Evolutionary conservation across 2,113 vertebrate species (phyloP).

Genomic region (Crotalus viridis): DNA sequence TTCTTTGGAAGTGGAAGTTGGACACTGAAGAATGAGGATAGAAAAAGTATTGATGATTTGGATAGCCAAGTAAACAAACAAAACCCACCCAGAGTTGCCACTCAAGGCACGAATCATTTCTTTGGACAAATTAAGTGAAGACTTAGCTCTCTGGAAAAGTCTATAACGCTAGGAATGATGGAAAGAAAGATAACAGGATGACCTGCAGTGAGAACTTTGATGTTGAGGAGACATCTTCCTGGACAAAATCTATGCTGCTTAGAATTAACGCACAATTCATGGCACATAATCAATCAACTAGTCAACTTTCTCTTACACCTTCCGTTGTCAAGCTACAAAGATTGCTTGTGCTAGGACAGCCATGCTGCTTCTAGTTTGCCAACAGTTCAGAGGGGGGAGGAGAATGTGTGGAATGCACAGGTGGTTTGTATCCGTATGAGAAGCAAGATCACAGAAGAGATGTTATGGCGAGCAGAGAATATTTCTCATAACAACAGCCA

Average conservation of each 20-base stretch:
- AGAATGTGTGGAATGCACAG: no score
- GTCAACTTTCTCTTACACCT: neutral
- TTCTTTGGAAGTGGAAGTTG: neutral
- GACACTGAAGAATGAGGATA: neutral
- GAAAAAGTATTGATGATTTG: neutral
- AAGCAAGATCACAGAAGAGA: no score
- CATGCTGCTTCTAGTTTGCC: no score
- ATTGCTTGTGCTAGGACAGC: no score
- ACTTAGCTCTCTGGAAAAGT: neutral
- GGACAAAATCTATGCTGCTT: neutral
- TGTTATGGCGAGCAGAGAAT: no score
- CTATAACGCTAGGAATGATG: neutral
- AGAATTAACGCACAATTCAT: neutral
- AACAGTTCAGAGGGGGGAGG: no score
- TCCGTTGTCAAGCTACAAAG: no score
- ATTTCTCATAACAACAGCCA: no score
- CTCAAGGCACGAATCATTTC: neutral
- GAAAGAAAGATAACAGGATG: neutral
- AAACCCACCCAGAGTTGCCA: neutral
- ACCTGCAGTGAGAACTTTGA: neutral
- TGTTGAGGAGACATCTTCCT: neutral
- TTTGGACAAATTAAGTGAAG: neutral
- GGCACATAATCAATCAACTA: neutral
- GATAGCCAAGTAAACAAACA: neutral
- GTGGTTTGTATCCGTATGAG: no score